Conservation (phyloP, 2,113 vertebrate species). For the Nicator chloris region DNA sequence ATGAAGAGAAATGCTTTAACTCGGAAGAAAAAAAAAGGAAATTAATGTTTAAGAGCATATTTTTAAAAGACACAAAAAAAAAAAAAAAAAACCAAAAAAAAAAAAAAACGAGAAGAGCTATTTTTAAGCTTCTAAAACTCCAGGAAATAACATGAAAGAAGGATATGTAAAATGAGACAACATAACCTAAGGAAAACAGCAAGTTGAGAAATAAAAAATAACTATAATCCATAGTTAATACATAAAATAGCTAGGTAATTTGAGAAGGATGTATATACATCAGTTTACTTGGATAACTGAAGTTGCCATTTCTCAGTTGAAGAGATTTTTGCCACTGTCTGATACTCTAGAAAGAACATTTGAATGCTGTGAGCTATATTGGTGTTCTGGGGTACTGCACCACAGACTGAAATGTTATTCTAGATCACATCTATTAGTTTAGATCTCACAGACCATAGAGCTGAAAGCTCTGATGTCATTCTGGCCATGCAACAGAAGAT, state of each 20-base stretch:
- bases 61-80: not conserved
- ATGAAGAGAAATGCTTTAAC: not conserved
- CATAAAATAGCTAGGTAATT: not conserved
- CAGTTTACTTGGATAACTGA: not conserved
- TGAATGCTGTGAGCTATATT: not conserved
- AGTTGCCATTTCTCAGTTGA: not conserved
- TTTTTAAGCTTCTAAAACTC: not conserved
- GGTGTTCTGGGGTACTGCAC: not conserved
- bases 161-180: not conserved
- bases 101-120: not conserved
- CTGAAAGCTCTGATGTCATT: constrained; percentile 35
- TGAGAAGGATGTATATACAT: not conserved
- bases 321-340: not conserved
- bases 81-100: not conserved
- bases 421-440: constrained; percentile 16
- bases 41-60: not conserved
- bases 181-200: not conserved
- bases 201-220: not conserved
- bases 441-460: not conserved
- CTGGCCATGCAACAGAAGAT: not conserved
- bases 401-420: constrained; percentile 13
- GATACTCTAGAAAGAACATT: not conserved
- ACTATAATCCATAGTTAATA: not conserved
- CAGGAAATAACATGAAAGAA: not conserved
- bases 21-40: not conserved